phyloP scores from a whole-genome alignment of 2,888 invertebrate genomes.

The Drosophila mimica region DNA sequence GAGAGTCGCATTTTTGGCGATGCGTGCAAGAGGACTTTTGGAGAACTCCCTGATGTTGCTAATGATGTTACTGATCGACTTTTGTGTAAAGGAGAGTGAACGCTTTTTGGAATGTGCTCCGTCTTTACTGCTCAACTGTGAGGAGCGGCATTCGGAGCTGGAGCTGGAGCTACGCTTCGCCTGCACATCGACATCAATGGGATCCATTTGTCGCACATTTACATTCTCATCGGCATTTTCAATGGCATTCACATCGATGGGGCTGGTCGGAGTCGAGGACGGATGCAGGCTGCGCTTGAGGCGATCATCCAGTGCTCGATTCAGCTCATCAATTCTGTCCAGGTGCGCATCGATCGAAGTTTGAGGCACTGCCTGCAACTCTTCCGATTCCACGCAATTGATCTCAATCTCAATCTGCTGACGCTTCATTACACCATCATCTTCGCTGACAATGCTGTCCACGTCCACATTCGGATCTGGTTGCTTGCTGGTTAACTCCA shows the following conservation, averaged over 20 bases:
- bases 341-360: constrained; percentile 84
- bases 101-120: constrained; percentile 77
- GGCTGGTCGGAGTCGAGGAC: constrained; percentile 29
- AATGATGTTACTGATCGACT: constrained; percentile 82
- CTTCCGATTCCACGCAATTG: constrained; percentile 57
- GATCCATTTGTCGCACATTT: constrained; percentile 23
- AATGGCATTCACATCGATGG: constrained; percentile 78
- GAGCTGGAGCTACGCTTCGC: constrained; percentile 81
- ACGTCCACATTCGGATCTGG: constrained; percentile 18
- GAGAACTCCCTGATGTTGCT: constrained; percentile 84
- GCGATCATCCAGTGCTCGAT: constrained; percentile 83
- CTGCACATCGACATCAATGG: constrained; percentile 45
- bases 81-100: constrained; percentile 84
- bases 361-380: constrained; percentile 48
- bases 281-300: constrained; percentile 75
- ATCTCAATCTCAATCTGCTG: constrained; percentile 78
- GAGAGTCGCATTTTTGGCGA: constrained; percentile 48
- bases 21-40: constrained; percentile 76
- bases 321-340: constrained; percentile 84
- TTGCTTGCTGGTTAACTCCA: constrained; percentile 64
- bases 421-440: constrained; percentile 38
- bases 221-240: constrained; percentile 62
- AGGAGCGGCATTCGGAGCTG: constrained; percentile 80
- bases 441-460: constrained; percentile 57
- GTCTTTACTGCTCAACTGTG: constrained; percentile 58